A percentile compares a stretch with the other conserved stretches of the same genome.
Conservation (phyloP, 1,140 invertebrate species). For the Drosophila kohkoa region DNA sequence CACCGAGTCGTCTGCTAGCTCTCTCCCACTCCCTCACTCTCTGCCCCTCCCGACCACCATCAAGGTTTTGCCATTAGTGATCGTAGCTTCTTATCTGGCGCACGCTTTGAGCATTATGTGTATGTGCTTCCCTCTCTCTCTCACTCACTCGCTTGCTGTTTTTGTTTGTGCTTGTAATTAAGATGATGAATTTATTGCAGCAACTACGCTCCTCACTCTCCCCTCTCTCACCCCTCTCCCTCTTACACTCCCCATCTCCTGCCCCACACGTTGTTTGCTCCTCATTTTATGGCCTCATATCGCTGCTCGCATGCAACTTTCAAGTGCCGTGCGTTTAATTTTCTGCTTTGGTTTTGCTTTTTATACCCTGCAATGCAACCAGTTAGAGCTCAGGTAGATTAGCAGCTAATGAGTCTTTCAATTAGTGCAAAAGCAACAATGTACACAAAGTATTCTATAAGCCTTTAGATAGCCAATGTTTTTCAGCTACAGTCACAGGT, state of each 20-base stretch:
- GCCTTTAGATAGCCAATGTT: too few species aligned
- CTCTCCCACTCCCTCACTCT: background rate
- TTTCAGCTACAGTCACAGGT: too few species aligned
- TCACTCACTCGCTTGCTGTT: conserved; percentile 30
- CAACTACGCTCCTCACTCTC: background rate
- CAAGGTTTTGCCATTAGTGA: conserved; percentile 63
- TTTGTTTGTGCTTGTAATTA: conserved; percentile 72
- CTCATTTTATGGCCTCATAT: conserved; percentile 52
- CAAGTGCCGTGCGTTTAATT: conserved; percentile 48
- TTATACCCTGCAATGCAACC: conserved; percentile 17
- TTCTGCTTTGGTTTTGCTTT: conserved; percentile 17
- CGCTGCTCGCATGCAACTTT: conserved; percentile 26
- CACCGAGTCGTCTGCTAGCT: conserved; percentile 50
- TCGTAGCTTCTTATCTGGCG: conserved; percentile 71
- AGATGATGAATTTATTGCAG: conserved; percentile 75
- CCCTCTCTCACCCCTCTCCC: background rate
- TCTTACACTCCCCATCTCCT: background rate
- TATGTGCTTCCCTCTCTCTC: background rate
- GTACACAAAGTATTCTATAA: too few species aligned
- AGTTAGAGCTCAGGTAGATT: background rate
- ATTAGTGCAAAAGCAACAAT: background rate
- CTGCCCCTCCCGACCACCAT: conserved; percentile 3
- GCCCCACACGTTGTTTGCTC: background rate
- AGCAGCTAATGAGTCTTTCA: background rate
- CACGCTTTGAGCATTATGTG: conserved; percentile 60